A percentile compares a stretch with the other conserved stretches of the same genome.
Evolutionary conservation across 2,113 vertebrate genomes (phyloP).

Genomic region (Diglossa brunneiventris): DNA sequence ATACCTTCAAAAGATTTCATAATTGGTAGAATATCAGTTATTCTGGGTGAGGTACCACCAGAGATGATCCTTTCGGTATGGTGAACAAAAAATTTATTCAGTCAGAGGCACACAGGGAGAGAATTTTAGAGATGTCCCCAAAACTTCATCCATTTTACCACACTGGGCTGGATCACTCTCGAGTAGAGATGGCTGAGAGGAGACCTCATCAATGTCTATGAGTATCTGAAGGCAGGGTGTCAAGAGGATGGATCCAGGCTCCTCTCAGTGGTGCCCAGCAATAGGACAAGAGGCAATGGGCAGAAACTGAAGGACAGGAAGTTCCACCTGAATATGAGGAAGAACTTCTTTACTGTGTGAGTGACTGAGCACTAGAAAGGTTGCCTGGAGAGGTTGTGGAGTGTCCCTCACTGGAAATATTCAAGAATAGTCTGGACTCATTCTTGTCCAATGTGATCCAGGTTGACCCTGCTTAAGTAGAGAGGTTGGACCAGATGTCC

Average conservation of each 20-base stretch:
- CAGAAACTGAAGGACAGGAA: neutral
- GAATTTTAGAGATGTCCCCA: neutral
- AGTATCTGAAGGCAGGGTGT: neutral
- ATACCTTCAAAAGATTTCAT: neutral
- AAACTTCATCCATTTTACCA: neutral
- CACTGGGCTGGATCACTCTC: accelerated
- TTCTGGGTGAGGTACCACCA: neutral
- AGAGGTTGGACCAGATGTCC: neutral
- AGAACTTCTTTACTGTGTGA: neutral
- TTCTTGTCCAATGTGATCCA: neutral
- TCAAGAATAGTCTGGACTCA: neutral
- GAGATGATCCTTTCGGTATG: neutral
- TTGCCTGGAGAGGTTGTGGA: neutral
- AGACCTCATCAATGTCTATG: neutral
- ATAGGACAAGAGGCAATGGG: neutral
- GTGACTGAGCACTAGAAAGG: neutral
- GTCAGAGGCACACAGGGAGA: neutral
- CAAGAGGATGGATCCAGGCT: accelerated
- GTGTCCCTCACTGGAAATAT: neutral
- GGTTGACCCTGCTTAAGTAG: neutral
- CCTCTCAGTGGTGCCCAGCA: neutral
- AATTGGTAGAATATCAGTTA: neutral
- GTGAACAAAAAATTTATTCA: neutral
- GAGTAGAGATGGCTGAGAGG: neutral
- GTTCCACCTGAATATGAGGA: neutral